These are phyloP conservation scores for Anguilla japonica DNA, from an alignment of 2,113 vertebrate genomes.

Conservation along the genomic window DNA sequence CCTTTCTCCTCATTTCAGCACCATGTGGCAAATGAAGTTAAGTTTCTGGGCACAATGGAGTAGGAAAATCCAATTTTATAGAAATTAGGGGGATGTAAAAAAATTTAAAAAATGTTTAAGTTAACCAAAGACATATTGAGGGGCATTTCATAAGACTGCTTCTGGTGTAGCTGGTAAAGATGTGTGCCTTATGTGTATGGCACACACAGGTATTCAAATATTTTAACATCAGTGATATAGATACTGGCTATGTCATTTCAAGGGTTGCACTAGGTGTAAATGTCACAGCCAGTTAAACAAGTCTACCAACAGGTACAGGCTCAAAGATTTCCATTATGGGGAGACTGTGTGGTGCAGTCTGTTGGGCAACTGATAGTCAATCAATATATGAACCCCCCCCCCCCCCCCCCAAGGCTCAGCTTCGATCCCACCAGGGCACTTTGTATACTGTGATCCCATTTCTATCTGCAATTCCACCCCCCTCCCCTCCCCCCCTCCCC, in stretches of 20 bases:
- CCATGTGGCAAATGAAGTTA: background rate
- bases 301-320: background rate
- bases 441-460: too few species aligned
- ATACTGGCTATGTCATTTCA: background rate
- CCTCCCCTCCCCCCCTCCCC: too few species aligned
- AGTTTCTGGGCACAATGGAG: too few species aligned
- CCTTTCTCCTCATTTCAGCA: background rate
- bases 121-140: background rate
- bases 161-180: background rate
- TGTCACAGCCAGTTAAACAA: background rate
- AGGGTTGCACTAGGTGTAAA: background rate
- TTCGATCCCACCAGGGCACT: too few species aligned
- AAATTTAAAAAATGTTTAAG: background rate
- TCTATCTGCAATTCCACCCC: too few species aligned
- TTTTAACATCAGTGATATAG: background rate
- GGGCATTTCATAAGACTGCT: background rate
- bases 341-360: too few species aligned
- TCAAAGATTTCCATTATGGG: background rate
- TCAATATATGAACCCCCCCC: too few species aligned
- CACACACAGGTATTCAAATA: background rate
- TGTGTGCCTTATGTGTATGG: background rate
- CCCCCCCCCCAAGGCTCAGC: too few species aligned
- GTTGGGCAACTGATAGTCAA: too few species aligned
- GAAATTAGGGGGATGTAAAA: background rate
- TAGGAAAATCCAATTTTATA: background rate